Evolutionary conservation across 1,140 invertebrate genomes (phyloP), one percentile per base, ranked within the genome.

Genomic region (Marisa cornuarietis): DNA sequence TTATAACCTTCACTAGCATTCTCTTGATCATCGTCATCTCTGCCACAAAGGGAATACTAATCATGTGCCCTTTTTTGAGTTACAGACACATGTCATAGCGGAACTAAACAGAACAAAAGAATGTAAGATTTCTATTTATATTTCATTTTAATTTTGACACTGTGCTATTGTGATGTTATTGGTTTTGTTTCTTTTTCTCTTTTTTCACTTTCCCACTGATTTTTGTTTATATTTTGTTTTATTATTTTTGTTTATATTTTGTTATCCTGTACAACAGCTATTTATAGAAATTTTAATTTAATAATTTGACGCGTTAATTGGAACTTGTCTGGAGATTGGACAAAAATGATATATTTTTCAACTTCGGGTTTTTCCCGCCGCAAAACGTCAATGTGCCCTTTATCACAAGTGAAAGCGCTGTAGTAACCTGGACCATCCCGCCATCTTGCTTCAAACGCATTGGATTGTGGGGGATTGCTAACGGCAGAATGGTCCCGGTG

Each of bases 381-480:
- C 69, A 74, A 22, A 74, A 79, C 58, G 71, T 79, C 51, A 14
- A 22, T 26, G 71, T 79, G 20, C 62, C n/a, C n/a, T n/a, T 63
- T 31, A 61, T 69, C 51, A 76, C 49, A 24, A 51, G 9, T 10
- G 26, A 61, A 54, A 71, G 65, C 20, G 66, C 58, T 20, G 69
- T 65, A 18, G 61, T 80, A 42, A 76, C 72, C 42, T 80, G 79
- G 79, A 20, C 22, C 58, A 62, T n/a, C 31, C 51, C 74, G 52
- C 79, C 79, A 31, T 71, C 73, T 49, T 80, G 79, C 68, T 80
- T 76, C 74, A 14, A 54, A 18, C 73, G 73, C 65, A 80, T 26
- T 24, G 79, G 31, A 24, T 1, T 80, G 26, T 80, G 74, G 79
- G 68, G 76, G 52, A 75, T 71, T 49, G 73, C 62, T 22, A 77